phyloP scores from a whole-genome alignment of 2,888 invertebrate species.

The Sminthurinus aureus region DNA sequence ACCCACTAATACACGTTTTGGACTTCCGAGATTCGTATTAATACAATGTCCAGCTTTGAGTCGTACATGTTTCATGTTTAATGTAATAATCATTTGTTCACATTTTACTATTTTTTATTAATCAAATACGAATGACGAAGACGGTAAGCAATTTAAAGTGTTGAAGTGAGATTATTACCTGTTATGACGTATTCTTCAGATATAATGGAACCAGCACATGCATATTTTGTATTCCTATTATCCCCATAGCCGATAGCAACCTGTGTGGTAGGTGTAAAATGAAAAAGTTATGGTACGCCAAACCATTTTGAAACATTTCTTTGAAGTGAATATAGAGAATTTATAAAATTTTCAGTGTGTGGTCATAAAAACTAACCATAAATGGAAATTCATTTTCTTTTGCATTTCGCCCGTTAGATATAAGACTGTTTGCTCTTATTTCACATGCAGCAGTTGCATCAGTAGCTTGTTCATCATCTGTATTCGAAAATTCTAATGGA shows the following conservation, averaged over 20 bases:
- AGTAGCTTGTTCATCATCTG: background rate
- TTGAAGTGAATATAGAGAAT: background rate
- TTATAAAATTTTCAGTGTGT: background rate
- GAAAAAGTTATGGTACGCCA: background rate
- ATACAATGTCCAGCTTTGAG: conserved; percentile 58
- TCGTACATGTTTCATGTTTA: too few species aligned
- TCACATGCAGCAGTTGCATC: background rate
- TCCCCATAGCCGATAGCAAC: background rate
- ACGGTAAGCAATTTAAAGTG: too few species aligned
- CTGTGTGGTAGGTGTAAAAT: background rate
- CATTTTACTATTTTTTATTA: too few species aligned
- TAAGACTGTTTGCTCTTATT: background rate
- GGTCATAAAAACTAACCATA: conserved; percentile 35
- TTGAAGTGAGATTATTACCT: too few species aligned
- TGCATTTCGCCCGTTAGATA: conserved; percentile 42
- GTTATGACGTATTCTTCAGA: background rate
- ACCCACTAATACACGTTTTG: background rate
- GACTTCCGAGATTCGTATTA: conserved; percentile 20
- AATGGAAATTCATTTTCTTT: conserved; percentile 51
- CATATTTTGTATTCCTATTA: background rate
- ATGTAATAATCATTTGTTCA: too few species aligned
- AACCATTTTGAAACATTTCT: background rate
- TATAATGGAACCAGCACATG: background rate
- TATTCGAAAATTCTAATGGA: background rate
- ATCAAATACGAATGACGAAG: too few species aligned